Evolutionary conservation across 2,797 vertebrate species (phyloP), one percentile per base, ranked within the genome.

Genomic region (Rhinatrema bivittatum): DNA sequence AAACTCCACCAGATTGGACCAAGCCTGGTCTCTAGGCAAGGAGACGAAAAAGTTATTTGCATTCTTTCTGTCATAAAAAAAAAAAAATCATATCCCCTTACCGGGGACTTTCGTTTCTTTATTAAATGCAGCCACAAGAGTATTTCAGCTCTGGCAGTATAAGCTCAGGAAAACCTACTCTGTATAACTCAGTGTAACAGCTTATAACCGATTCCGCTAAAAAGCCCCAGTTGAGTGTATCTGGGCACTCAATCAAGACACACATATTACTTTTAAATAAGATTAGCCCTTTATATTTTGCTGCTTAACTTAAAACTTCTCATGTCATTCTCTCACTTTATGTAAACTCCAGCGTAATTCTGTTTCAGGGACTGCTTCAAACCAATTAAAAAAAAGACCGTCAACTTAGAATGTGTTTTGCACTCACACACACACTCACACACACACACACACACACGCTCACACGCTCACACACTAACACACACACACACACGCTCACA

Each of bases 21-120:
- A 72, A 80, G 74, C 78, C 83, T 68, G 46, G 77, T 76, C 77
- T n/a, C n/a, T 65, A 76, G 79, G 76, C 78, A 84, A 80, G 60
- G 68, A 72, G 75, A 79, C 82, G 69, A 74, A 81, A n/a, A 81
- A 81, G 77, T 81, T 81, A 83, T 87, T 87, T 81, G 81, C 84
- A 87, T 88, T 87, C 84, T 84, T 82, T 70, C 78, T 81, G 82
- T 82, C 84, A n/a, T 82, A 85, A 86, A 84, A 85, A 85, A 85
- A 82, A 85, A 86, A 84, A 85, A 85, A 85, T 84, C 84, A 84
- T 84, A 84, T 86, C 81, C 77, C 74, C 79, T 85, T 86, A 82
- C 82, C 79, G 70, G 78, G 74, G 81, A 78, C 72, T 86, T 82
- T 81, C 62, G 74, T 79, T 82, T 72, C 79, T 83, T 84, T 85